Percentiles rank a stretch among this genome's conserved stretches.
phyloP scores from a whole-genome alignment of 1,140 invertebrate species.

The Orius insidiosus region DNA sequence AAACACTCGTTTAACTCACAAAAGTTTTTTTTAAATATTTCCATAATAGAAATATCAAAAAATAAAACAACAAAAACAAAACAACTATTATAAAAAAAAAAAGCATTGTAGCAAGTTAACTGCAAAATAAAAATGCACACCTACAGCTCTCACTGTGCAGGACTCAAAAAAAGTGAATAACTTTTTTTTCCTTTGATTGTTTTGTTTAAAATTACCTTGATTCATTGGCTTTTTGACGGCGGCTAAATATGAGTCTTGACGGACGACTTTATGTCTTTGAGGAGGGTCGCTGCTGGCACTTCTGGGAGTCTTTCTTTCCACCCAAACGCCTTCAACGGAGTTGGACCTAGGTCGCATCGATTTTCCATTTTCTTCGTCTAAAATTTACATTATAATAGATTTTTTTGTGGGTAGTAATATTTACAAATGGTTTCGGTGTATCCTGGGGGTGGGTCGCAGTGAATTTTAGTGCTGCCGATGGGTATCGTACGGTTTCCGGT shows the following conservation, averaged over 20 bases:
- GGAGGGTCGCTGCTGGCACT: constrained; percentile 8
- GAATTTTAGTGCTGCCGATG: constrained; percentile 54
- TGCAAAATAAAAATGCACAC: background rate
- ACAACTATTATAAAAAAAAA: constrained; percentile 1
- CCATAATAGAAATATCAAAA: background rate
- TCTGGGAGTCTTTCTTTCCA: constrained; percentile 1
- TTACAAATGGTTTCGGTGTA: background rate
- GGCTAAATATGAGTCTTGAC: constrained; percentile 32
- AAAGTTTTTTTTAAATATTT: background rate
- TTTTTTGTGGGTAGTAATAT: too few relatives aligned
- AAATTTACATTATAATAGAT: constrained; percentile 17
- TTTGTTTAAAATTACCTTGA: too few relatives aligned
- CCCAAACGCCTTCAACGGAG: constrained; percentile 16
- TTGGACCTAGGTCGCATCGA: constrained; percentile 16
- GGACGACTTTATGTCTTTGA: constrained; percentile 26
- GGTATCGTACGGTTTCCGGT: constrained; percentile 57
- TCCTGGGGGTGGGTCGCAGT: constrained; percentile 45
- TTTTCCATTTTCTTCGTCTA: background rate
- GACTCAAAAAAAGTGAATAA: background rate
- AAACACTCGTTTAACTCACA: constrained; percentile 2
- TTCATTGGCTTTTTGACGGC: constrained; percentile 25
- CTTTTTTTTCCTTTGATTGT: background rate
- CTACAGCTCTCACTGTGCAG: background rate
- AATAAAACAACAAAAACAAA: constrained; percentile 1
- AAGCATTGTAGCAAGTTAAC: background rate